Conservation (phyloP, 1,140 invertebrate genomes). For the Zaprionus kolodkinae region DNA sequence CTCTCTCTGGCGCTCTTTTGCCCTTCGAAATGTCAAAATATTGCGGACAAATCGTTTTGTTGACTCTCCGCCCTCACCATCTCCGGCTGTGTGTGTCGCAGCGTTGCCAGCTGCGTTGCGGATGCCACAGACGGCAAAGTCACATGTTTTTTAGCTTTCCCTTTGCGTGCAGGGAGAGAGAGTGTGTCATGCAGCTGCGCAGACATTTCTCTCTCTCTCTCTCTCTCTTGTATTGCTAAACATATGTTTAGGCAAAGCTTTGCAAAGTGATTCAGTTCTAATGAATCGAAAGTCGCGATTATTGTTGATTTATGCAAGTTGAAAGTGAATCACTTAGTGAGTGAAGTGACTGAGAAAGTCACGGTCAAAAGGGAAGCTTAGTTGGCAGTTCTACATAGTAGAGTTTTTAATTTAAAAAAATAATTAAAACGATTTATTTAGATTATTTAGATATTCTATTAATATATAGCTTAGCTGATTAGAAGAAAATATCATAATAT, state of each 20-base stretch:
- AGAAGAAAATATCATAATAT: neutral
- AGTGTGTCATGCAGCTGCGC: conserved; percentile 15
- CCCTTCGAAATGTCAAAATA: conserved; percentile 81
- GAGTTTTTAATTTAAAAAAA: too few species aligned
- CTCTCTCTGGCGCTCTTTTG: conserved; percentile 55
- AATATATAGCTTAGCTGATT: neutral
- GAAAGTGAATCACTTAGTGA: conserved; percentile 3
- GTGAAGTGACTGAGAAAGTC: neutral
- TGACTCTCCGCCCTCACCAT: neutral
- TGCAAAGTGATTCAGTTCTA: neutral
- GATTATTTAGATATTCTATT: neutral
- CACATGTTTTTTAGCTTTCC: conserved; percentile 67
- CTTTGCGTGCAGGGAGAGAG: neutral
- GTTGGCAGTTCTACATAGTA: too few species aligned
- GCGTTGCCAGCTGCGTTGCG: conserved; percentile 21
- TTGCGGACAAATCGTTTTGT: conserved; percentile 60
- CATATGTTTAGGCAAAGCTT: conserved; percentile 18
- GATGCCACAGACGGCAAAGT: conserved; percentile 22
- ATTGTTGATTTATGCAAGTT: neutral
- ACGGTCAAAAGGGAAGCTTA: neutral
- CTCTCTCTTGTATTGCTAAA: neutral
- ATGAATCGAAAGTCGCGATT: neutral
- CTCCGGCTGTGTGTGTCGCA: neutral
- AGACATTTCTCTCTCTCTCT: neutral
- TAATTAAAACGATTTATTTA: neutral